Conservation (phyloP, 2,888 invertebrate genomes). For the Girardia tigrina region DNA sequence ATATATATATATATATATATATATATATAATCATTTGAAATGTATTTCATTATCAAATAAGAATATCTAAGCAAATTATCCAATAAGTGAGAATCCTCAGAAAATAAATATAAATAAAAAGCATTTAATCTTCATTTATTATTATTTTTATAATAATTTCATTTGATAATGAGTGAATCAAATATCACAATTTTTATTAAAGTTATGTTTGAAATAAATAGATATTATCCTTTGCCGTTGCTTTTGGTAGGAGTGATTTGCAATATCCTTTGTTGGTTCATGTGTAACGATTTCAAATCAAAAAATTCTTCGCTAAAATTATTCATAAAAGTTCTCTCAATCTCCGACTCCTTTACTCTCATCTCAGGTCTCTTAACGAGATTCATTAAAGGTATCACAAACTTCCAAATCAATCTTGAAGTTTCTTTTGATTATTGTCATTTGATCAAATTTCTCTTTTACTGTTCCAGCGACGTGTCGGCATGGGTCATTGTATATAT, state of each 20-base stretch:
- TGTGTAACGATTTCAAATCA: constrained; percentile 13
- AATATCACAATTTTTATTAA: background rate
- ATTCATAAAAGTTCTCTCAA: background rate
- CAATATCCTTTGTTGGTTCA: constrained; percentile 12
- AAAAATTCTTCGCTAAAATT: constrained; percentile 14
- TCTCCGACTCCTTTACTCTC: background rate
- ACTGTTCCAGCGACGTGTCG: background rate
- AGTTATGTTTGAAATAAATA: background rate
- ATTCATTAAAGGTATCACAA: background rate
- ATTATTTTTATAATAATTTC: too few species aligned
- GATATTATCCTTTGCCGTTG: background rate
- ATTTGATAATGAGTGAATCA: background rate
- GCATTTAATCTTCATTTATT: too few species aligned
- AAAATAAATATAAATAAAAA: too few species aligned
- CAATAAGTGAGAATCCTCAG: too few species aligned
- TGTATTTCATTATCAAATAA: too few species aligned
- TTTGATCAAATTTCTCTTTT: background rate
- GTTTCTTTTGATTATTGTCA: background rate
- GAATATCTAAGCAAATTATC: too few species aligned
- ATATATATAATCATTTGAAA: too few species aligned
- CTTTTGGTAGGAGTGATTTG: background rate
- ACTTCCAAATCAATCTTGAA: background rate
- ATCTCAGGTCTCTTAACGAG: background rate
- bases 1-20: too few species aligned
- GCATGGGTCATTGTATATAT: background rate